Evolutionary conservation across 2,888 invertebrate species (phyloP).

Genomic region (Platypus cylindrus): DNA sequence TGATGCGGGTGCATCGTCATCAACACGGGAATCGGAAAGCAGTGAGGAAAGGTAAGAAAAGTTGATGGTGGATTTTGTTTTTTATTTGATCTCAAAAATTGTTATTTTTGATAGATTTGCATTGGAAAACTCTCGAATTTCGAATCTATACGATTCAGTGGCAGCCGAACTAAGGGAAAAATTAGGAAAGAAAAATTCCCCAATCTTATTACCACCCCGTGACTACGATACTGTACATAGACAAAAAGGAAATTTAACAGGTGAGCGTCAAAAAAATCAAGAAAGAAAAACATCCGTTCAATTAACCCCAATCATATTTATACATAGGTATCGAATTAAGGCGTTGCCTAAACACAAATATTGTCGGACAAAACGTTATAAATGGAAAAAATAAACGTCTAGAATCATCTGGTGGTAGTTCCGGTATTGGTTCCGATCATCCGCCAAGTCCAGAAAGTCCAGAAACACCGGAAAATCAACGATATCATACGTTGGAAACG

Average conservation of each 20-base stretch:
- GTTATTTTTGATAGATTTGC: slow-evolving; percentile 25
- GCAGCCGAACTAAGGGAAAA: slow-evolving; percentile 82
- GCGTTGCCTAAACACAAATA: slow-evolving; percentile 58
- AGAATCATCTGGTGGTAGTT: slow-evolving; percentile 55
- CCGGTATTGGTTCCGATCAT: slow-evolving; percentile 80
- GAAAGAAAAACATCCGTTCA: too few species aligned
- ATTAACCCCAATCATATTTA: too few species aligned
- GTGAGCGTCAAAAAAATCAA: too few species aligned
- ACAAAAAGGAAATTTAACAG: slow-evolving; percentile 60
- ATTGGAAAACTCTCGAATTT: slow-evolving; percentile 40
- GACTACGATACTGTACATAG: slow-evolving; percentile 90
- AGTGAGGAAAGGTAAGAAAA: slow-evolving; percentile 47
- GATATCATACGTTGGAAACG: slow-evolving; percentile 40
- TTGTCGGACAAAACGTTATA: slow-evolving; percentile 44
- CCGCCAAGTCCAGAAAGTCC: slow-evolving; percentile 65
- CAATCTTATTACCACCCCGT: slow-evolving; percentile 79
- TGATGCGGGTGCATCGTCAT: slow-evolving; percentile 47
- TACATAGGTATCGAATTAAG: slow-evolving; percentile 49
- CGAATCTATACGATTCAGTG: slow-evolving; percentile 78
- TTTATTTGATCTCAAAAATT: background rate
- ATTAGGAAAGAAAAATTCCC: slow-evolving; percentile 43
- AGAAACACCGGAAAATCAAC: slow-evolving; percentile 32
- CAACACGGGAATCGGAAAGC: slow-evolving; percentile 56
- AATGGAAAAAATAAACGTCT: slow-evolving; percentile 29
- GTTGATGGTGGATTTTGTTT: too few species aligned